A percentile compares a stretch with the other conserved stretches of the same genome.
These are phyloP conservation scores for Eubucco bourcierii DNA, from an alignment of 2,113 vertebrate genomes.

Conservation along the genomic window DNA sequence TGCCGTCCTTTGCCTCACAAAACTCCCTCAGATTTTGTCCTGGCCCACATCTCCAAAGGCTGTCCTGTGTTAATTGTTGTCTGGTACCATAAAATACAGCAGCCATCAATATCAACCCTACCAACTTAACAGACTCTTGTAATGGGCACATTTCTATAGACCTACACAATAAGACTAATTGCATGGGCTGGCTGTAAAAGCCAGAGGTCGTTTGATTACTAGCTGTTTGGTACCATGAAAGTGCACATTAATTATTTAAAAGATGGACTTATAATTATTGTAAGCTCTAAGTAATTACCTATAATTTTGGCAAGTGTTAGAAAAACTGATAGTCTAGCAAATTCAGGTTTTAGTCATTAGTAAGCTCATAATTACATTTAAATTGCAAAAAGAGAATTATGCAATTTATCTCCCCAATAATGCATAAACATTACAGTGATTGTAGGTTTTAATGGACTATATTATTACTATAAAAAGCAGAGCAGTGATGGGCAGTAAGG, in stretches of 20 bases:
- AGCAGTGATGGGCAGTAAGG: slow-evolving; percentile 73
- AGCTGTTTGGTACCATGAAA: slow-evolving; percentile 73
- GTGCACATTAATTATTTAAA: slow-evolving; percentile 80
- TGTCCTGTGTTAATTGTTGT: slow-evolving; percentile 37
- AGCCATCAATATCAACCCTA: slow-evolving; percentile 35
- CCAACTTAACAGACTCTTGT: slow-evolving; percentile 62
- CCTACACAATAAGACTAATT: slow-evolving; percentile 77
- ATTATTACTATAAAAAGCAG: slow-evolving; percentile 67
- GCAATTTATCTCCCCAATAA: slow-evolving; percentile 80
- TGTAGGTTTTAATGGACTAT: slow-evolving; percentile 80
- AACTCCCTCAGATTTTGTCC: background rate
- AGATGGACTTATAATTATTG: slow-evolving; percentile 81
- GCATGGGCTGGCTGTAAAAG: slow-evolving; percentile 67
- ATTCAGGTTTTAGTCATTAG: slow-evolving; percentile 82
- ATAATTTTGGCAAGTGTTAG: slow-evolving; percentile 80
- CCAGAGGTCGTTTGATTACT: slow-evolving; percentile 77
- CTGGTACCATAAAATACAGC: slow-evolving; percentile 44
- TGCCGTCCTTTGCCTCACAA: background rate
- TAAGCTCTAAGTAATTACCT: slow-evolving; percentile 79
- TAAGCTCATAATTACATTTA: slow-evolving; percentile 83
- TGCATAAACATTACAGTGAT: slow-evolving; percentile 80
- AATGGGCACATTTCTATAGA: slow-evolving; percentile 72
- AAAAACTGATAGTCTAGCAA: slow-evolving; percentile 78
- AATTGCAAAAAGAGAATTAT: slow-evolving; percentile 84
- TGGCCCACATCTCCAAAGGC: background rate